These are phyloP conservation scores for Rhinella marina DNA, from an alignment of 2,797 vertebrate genomes.

Conservation along the genomic window DNA sequence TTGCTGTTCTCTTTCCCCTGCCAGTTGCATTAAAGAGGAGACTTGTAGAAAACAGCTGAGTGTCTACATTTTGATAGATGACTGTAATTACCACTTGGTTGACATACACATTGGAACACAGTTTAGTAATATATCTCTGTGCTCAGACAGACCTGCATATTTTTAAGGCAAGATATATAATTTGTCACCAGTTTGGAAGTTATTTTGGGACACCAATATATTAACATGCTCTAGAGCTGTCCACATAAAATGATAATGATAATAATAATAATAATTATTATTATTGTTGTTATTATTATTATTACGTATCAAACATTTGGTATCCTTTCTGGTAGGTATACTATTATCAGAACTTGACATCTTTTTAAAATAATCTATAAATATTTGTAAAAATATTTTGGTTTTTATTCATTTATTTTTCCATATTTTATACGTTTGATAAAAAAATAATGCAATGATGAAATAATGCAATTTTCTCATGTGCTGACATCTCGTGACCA, in stretches of 20 bases:
- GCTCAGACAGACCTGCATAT: neutral
- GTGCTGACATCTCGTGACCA: too few relatives aligned
- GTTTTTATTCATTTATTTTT: neutral
- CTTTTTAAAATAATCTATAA: neutral
- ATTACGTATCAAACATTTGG: neutral
- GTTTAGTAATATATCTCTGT: neutral
- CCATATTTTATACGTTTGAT: neutral
- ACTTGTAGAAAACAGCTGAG: neutral
- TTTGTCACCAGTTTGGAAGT: conserved; percentile 5
- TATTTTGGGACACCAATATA: neutral
- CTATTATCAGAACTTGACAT: neutral
- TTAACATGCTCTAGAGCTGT: neutral
- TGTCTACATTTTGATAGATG: conserved; percentile 40
- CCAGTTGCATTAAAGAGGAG: neutral
- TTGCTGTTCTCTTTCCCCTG: conserved; percentile 4
- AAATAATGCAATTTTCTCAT: neutral
- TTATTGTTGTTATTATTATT: neutral
- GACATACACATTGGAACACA: neutral
- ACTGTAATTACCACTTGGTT: conserved; percentile 28
- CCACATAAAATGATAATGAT: neutral
- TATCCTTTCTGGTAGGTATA: neutral
- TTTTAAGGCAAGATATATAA: neutral
- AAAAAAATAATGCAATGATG: neutral
- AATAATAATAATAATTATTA: too few relatives aligned
- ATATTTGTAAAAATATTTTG: neutral